Base-by-base conservation (phyloP, 92 coral and sea anemone species). In the Epizoanthus scotinus region DNA sequence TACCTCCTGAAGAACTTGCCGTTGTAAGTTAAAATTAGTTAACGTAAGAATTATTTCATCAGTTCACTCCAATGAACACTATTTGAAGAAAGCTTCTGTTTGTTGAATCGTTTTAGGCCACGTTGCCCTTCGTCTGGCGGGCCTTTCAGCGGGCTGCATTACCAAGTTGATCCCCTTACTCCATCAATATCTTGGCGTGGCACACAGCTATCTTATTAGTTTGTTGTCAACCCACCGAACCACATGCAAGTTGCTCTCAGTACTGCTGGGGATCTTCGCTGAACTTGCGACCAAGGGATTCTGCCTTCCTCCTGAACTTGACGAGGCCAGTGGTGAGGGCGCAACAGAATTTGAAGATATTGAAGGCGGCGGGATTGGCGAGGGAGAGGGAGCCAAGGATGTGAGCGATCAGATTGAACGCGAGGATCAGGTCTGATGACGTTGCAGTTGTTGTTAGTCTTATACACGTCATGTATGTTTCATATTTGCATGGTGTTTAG, bases 361-460 rank as follows among this genome's bases (percentile, higher is more conserved):
- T 57, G 96, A 95, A 79, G 91, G 92, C 58, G 97, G 99, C 12
- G 99, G 99, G 28, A 88, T 95, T 17, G 99, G 99, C 6, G 98
- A 95, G 70, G 99, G 99, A 49, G 99, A 95, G 60, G 99, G 99
- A 8, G 87, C 84, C 58, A 95, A 95, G 82, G 99, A 95, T 82
- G 98, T 95, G 85, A 93, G 98, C 64, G 99, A 95, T 75, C 92
- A 95, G 78, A 95, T 95, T 68, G 99, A 95, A 80, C 91, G 82
- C 52, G 98, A 95, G 54, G 99, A 93, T 53, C 98, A 95, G 95
- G 98, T 95, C 0, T 59, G 47, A 20, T 50, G 3, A n/a, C 20
- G 50, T 1, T 34, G 56, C 50, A 55, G 27, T 50, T 47, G 52
- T 47, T 47, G 52, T 13, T 47, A 47, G 12, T 47, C 12, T 0